Evolutionary conservation across 1,140 invertebrate genomes (phyloP).

Genomic region (Lordiphosa mommai): DNA sequence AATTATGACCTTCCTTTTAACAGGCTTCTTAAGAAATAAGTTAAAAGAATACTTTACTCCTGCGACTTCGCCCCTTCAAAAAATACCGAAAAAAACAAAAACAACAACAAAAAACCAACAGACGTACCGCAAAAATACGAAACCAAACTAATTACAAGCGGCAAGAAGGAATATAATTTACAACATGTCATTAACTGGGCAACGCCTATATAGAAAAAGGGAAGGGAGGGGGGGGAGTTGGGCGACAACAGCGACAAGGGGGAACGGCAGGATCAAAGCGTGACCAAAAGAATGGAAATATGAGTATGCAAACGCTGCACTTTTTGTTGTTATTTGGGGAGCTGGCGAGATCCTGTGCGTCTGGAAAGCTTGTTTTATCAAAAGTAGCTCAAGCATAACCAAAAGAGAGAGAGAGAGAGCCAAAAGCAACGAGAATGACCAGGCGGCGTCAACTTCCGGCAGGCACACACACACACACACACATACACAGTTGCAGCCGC

Average conservation of each 20-base stretch:
- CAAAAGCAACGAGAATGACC: conserved; percentile 62
- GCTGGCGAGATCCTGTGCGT: conserved; percentile 37
- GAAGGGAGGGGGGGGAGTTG: conserved; percentile 2
- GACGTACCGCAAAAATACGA: conserved; percentile 16
- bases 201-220: conserved; percentile 47
- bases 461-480: conserved; percentile 51
- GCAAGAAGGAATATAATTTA: conserved; percentile 59
- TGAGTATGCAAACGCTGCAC: conserved; percentile 28
- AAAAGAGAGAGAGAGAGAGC: not conserved
- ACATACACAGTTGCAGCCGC: conserved; percentile 22
- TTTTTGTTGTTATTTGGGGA: conserved; percentile 24
- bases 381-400: conserved; percentile 53
- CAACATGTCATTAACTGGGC: conserved; percentile 72
- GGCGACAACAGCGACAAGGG: not conserved
- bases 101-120: conserved; percentile 19
- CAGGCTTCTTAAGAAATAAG: too few species aligned
- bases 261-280: conserved; percentile 68
- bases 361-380: conserved; percentile 58
- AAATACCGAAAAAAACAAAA: not conserved
- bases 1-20: too few species aligned
- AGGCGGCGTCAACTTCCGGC: conserved; percentile 70
- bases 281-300: conserved; percentile 45
- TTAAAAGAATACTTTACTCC: too few species aligned
- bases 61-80: too few species aligned
- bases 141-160: conserved; percentile 47